Percentiles rank a stretch among this genome's conserved stretches.
phyloP scores from a whole-genome alignment of 1,140 invertebrate species.

The Brachionus calyciflorus region DNA sequence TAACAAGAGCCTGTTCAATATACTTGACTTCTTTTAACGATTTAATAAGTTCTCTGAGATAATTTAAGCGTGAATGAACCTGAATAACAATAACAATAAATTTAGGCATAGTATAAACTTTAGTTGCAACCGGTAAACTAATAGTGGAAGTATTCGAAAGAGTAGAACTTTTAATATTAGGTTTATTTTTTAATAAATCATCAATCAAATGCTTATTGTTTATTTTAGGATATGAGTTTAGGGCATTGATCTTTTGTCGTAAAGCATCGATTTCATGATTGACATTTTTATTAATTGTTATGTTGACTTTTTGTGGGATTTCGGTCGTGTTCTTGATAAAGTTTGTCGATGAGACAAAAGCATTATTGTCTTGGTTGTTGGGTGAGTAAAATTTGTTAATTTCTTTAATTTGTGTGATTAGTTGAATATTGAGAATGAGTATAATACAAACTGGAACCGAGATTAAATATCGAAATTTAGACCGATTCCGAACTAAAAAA shows the following conservation, averaged over 20 bases:
- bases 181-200: neutral
- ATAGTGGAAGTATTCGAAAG: neutral
- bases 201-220: neutral
- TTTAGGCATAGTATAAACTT: neutral
- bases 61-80: constrained; percentile 88
- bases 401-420: constrained; percentile 34
- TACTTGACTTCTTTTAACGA: constrained; percentile 80
- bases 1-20: constrained; percentile 80
- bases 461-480: neutral
- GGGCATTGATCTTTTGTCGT: neutral
- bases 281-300: neutral
- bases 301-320: neutral
- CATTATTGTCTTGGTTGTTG: no score
- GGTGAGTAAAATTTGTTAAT: neutral
- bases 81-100: constrained; percentile 58
- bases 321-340: neutral
- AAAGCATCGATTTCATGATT: neutral
- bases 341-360: no score
- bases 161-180: neutral
- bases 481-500: neutral
- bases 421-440: constrained; percentile 12
- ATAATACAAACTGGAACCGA: constrained; percentile 12
- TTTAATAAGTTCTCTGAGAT: constrained; percentile 84
- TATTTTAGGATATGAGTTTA: neutral
- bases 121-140: neutral